A percentile compares a stretch with the other conserved stretches of the same genome.
Conservation (phyloP, 2,797 vertebrate species). For the Alectoris magna region DNA sequence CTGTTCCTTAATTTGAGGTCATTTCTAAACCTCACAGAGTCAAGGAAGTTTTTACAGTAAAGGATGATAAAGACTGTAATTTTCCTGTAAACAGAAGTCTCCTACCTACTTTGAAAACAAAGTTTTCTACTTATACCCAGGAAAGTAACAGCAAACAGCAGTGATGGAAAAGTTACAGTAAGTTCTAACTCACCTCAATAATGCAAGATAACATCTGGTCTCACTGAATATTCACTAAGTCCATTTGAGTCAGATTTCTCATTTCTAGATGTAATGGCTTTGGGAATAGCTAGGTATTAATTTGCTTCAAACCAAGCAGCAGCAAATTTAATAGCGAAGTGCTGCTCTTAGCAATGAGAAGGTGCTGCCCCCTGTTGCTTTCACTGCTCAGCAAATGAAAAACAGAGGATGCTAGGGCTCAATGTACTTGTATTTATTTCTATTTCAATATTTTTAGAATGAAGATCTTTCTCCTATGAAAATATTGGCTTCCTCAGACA, state of each 20-base stretch:
- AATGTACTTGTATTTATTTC: neutral
- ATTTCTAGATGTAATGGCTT: constrained; percentile 30
- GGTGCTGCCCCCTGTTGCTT: constrained; percentile 62
- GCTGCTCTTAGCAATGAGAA: neutral
- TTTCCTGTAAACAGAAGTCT: neutral
- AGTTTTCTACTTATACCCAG: neutral
- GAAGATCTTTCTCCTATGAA: neutral
- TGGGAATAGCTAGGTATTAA: constrained; percentile 39
- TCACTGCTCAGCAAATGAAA: neutral
- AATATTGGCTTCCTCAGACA: neutral
- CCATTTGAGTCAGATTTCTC: constrained; percentile 40
- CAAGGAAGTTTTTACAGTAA: neutral
- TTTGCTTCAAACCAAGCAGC: constrained; percentile 57
- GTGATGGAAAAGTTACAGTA: constrained; percentile 21
- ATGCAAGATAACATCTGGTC: constrained; percentile 47
- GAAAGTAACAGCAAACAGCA: neutral
- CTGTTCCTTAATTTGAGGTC: neutral
- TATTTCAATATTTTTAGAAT: neutral
- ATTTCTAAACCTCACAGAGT: neutral
- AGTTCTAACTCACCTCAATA: constrained; percentile 33
- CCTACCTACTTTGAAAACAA: neutral
- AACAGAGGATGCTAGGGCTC: neutral
- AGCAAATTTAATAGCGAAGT: neutral
- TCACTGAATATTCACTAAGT: constrained; percentile 49
- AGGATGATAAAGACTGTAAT: neutral